These are phyloP conservation scores for Oncorhynchus kisutch DNA, from an alignment of 2,113 vertebrate species.

Conservation along the genomic window DNA sequence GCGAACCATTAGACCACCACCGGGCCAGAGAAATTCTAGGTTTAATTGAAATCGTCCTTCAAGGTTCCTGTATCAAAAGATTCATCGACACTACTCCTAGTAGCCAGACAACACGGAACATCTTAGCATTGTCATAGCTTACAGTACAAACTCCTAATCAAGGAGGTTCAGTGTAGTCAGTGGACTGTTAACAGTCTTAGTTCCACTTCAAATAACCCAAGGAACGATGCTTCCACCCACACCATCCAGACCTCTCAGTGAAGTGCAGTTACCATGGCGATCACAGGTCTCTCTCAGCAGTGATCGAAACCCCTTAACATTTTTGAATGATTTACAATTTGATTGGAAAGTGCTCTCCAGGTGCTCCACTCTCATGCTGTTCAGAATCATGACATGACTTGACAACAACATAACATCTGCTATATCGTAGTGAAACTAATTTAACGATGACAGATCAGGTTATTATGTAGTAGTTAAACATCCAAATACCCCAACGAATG, in stretches of 20 bases:
- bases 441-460: too few relatives aligned
- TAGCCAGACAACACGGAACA: too few relatives aligned
- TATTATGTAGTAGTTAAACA: too few relatives aligned
- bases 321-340: slow-evolving; percentile 39
- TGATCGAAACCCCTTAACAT: slow-evolving; percentile 32
- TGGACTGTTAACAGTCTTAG: not conserved
- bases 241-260: slow-evolving; percentile 7
- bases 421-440: not conserved
- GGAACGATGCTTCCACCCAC: not conserved
- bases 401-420: not conserved
- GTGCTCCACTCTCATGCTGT: slow-evolving; percentile 23
- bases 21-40: too few relatives aligned
- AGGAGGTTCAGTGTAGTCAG: too few relatives aligned
- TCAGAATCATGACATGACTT: slow-evolving; percentile 12
- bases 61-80: too few relatives aligned
- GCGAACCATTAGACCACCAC: too few relatives aligned
- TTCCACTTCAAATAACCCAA: slow-evolving; percentile 3
- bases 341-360: slow-evolving; percentile 31
- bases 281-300: slow-evolving; percentile 37
- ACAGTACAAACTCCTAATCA: too few relatives aligned
- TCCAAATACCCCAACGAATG: too few relatives aligned
- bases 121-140: too few relatives aligned
- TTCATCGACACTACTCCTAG: too few relatives aligned
- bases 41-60: too few relatives aligned
- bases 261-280: slow-evolving; percentile 35